Evolutionary conservation across 2,797 vertebrate species (phyloP), one percentile per base, ranked within the genome.

Genomic region (Rhinoraja longicauda): DNA sequence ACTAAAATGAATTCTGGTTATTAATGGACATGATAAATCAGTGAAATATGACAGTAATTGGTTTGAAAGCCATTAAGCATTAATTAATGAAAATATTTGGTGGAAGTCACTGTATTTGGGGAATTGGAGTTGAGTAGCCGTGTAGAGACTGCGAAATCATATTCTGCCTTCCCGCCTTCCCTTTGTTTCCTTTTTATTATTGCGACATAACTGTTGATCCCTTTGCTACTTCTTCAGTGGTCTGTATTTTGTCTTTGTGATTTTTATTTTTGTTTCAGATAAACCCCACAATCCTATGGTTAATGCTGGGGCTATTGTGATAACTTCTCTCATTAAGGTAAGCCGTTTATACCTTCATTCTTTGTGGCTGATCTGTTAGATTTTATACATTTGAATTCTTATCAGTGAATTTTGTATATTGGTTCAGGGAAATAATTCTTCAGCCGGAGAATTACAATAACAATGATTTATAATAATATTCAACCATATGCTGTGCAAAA

Each of bases 201-300:
- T 82, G 39, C 21, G 53, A 67, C 13, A 19, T 67, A 67, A 19
- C 70, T 72, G 70, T 72, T 72, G 70, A 72, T 70, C 24, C 70
- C 21, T 72, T 24, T 24, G 70, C 70, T 72, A 3, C 70, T 26
- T 72, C 21, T 72, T 4, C 70, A 72, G 21, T 72, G 70, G 70
- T 67, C 59, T 88, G 59, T 17, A 36, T 32, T 88, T 88, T 88
- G 10, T 19, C 9, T 64, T 4, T 84, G 53, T 26, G 13, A 29
- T 9, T 93, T 92, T 93, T 93, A 94, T 93, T 10, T 93, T 75
- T 96, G 95, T 95, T 94, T 45, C 97, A 99, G 99, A 99, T 95
- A 99, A 97, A 95, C 99, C 99, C 78, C 99, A 99, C 96, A 99
- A 99, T 95, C 98, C 99, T 94, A 99, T 99, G 99, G 98, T 99